These are phyloP conservation scores for Rhizomys pruinosus DNA, from an alignment of 2,113 vertebrate genomes.

Conservation along the genomic window DNA sequence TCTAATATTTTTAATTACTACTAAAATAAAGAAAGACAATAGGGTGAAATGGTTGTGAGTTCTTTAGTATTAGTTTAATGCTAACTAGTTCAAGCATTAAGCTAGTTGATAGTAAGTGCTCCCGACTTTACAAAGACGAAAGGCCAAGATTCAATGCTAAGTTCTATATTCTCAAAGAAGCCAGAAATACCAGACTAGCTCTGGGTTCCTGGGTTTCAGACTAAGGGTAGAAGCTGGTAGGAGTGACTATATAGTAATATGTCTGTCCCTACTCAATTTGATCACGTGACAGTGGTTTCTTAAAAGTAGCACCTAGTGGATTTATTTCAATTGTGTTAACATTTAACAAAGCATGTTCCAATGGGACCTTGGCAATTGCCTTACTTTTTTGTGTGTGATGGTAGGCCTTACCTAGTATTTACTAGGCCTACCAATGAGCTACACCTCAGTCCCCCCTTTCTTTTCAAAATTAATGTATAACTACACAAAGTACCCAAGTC, in stretches of 20 bases:
- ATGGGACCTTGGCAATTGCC: not conserved
- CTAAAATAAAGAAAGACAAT: slow-evolving; percentile 59
- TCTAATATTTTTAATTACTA: slow-evolving; percentile 54
- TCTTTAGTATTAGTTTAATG: slow-evolving; percentile 14
- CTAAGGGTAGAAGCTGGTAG: not conserved
- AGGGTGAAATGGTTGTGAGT: not conserved
- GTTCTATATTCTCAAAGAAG: slow-evolving; percentile 18
- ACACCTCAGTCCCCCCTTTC: too few species aligned
- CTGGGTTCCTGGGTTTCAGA: slow-evolving; percentile 7
- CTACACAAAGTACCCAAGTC: not conserved
- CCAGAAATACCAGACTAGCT: slow-evolving; percentile 15
- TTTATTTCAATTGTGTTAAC: slow-evolving; percentile 16
- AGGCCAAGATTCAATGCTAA: slow-evolving; percentile 28
- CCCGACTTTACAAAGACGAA: slow-evolving; percentile 38
- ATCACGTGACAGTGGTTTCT: slow-evolving; percentile 2
- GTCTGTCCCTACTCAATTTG: slow-evolving; percentile 33
- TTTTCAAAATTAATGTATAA: not conserved
- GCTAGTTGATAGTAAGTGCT: slow-evolving; percentile 24
- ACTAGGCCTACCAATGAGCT: not conserved
- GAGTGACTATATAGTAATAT: not conserved
- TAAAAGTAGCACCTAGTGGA: not conserved
- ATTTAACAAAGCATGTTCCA: slow-evolving; percentile 1
- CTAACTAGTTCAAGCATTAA: not conserved
- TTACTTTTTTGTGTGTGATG: not conserved
- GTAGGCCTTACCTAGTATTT: not conserved